Conservation (phyloP, 2,888 invertebrate genomes). For the Leucophenga maculata region DNA sequence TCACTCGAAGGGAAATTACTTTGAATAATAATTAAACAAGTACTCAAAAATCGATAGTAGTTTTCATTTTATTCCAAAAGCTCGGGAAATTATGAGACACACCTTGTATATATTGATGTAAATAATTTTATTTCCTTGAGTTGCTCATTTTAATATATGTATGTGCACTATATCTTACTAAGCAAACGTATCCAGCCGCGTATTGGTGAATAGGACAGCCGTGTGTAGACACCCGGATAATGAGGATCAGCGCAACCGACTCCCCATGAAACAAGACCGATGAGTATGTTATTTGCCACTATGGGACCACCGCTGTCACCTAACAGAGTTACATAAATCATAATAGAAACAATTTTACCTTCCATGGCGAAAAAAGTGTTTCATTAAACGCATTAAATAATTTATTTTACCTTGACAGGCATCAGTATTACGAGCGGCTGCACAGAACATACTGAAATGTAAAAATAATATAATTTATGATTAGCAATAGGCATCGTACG, state of each 20-base stretch:
- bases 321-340: not conserved
- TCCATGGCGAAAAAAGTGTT: no score
- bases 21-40: no score
- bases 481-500: not conserved
- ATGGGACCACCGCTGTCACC: slow-evolving; percentile 69
- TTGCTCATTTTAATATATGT: not conserved
- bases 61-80: no score
- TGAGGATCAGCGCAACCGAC: slow-evolving; percentile 69
- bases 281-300: slow-evolving; percentile 54
- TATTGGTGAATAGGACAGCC: slow-evolving; percentile 61
- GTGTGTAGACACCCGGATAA: slow-evolving; percentile 68
- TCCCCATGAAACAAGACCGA: slow-evolving; percentile 69
- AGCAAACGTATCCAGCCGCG: slow-evolving; percentile 65
- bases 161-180: slow-evolving; percentile 60
- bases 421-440: slow-evolving; percentile 63
- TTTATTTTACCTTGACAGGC: slow-evolving; percentile 59
- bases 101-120: no score
- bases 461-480: not conserved
- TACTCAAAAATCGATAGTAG: no score
- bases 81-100: no score
- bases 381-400: no score
- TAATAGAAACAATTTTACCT: not conserved
- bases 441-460: slow-evolving; percentile 66
- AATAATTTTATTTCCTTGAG: not conserved
- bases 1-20: no score